These are phyloP conservation scores for Clanis bilineata DNA, from an alignment of 2,888 invertebrate species.

Conservation along the genomic window DNA sequence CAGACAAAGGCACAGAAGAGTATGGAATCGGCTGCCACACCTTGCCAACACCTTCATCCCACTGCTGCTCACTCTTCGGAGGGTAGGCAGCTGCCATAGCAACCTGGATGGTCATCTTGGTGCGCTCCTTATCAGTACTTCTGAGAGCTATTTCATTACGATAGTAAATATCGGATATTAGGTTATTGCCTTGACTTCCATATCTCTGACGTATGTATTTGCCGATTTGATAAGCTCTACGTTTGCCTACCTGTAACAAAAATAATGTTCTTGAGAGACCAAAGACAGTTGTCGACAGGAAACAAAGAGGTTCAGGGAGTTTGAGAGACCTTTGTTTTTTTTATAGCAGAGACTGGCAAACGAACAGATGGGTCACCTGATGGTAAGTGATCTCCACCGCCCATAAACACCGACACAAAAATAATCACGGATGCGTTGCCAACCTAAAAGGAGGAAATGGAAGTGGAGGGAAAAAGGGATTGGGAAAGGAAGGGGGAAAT, in stretches of 20 bases:
- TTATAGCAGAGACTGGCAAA: no score
- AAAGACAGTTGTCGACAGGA: no score
- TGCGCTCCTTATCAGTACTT: constrained; percentile 71
- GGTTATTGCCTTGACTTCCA: constrained; percentile 45
- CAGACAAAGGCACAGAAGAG: constrained; percentile 53
- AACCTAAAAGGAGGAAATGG: no score
- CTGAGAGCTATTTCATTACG: constrained; percentile 57
- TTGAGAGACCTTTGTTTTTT: no score
- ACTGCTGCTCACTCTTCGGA: constrained; percentile 64
- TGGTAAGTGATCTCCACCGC: no score
- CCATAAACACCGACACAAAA: no score
- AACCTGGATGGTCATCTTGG: constrained; percentile 68
- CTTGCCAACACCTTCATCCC: constrained; percentile 65
- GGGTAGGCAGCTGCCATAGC: constrained; percentile 71
- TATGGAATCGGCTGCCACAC: constrained; percentile 75
- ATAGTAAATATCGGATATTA: constrained; percentile 60
- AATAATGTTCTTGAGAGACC: no score
- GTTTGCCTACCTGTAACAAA: constrained; percentile 56
- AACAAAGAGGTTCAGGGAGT: no score
- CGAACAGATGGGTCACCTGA: no score
- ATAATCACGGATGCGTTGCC: no score
- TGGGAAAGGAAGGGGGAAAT: no score
- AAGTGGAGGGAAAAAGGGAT: no score
- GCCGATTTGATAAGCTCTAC: constrained; percentile 60
- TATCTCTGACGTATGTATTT: constrained; percentile 62